Base-by-base conservation (phyloP, 2,888 invertebrate species). In the Gerris lacustris region DNA sequence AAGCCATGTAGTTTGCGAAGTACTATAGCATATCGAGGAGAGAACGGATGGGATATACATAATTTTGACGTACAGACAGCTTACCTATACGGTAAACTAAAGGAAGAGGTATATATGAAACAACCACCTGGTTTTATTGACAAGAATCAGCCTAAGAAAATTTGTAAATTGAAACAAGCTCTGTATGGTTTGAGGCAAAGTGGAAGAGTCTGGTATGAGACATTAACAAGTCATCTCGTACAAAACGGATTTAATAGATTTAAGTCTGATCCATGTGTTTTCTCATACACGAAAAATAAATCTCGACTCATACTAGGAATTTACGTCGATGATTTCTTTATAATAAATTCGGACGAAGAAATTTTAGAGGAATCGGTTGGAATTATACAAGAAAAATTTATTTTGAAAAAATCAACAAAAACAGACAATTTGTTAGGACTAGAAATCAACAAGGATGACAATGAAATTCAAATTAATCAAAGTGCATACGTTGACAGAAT, bases 171-270 rank as follows among this genome's bases (percentile, higher is more conserved):
- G 2, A 55, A 15, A 55, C 55, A 2, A 55, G 55, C 55, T 15
- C 55, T 55, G 9, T 55, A 55, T 55, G 55, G 55, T 55, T 55
- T 55, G 15, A 55, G 55, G 55, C 55, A 55, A 55, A 55, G 55
- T 55, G 55, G 55, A 55, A 55, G 55, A 5, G 55, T 55, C 15
- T 55, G 55, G 55, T 55, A 55, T 15, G 55, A 55, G 15, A 55
- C 55, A 55, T 55, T 55, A 55, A 55, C 55, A 4, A 11, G 11
- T 9, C 15, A 55, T 55, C 15, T 55, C 9, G 55, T 4, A 1
- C 11, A 55, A 55, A 55, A 55, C 11, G 5, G 55, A 55, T 55
- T 55, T 55, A 9, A 55, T 11, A 9, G 55, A 55, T 55, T 55
- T 15, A 55, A 55, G 15, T 55, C 55, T 55, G 55, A 55, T 5